Conservation (phyloP, 2,797 vertebrate genomes). For the Trematomus bernacchii region DNA sequence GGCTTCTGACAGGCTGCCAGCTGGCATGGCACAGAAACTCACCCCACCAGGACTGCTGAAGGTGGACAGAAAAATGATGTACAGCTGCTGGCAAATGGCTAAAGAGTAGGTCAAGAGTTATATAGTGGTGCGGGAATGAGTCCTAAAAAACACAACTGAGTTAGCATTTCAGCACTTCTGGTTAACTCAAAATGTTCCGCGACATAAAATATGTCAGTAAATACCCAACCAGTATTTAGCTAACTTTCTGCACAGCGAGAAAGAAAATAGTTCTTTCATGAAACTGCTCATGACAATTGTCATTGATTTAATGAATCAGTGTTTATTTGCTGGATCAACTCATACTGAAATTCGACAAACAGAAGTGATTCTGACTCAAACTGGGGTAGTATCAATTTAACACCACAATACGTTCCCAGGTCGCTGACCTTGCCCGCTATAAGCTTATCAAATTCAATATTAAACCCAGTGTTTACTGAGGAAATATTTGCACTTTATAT, state of each 20-base stretch:
- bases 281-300: neutral
- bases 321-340: neutral
- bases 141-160: too few relatives aligned
- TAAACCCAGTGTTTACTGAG: slow-evolving; percentile 5
- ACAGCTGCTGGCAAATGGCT: neutral
- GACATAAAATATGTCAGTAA: too few relatives aligned
- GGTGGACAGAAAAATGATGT: neutral
- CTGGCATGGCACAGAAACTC: slow-evolving; percentile 1
- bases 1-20: slow-evolving; percentile 2
- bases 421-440: neutral
- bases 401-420: neutral
- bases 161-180: too few relatives aligned
- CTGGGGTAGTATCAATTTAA: neutral
- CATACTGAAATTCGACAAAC: neutral
- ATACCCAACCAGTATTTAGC: too few relatives aligned
- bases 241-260: too few relatives aligned
- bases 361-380: neutral
- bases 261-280: too few relatives aligned
- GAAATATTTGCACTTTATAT: slow-evolving; percentile 52
- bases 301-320: neutral
- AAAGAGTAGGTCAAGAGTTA: neutral
- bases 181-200: too few relatives aligned
- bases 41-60: neutral
- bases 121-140: too few relatives aligned
- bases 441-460: slow-evolving; percentile 30